A percentile compares a stretch with the other conserved stretches of the same genome.
Conservation (phyloP, 1,140 invertebrate species). For the Bombus pascuorum region DNA sequence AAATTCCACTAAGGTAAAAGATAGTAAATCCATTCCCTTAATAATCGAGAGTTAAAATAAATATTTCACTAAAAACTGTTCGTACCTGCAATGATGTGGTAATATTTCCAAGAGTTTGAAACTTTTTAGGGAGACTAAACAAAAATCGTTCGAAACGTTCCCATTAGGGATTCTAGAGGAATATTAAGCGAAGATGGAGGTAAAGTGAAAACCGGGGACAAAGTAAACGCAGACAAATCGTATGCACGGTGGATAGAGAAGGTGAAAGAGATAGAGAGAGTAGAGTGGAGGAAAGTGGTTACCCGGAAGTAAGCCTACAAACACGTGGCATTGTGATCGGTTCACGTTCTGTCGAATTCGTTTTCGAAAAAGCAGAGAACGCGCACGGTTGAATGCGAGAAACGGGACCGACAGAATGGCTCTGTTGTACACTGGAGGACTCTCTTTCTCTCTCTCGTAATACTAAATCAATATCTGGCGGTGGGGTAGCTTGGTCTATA, state of each 20-base stretch:
- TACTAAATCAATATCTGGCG: conserved; percentile 80
- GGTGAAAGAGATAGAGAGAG: background rate
- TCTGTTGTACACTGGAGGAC: conserved; percentile 63
- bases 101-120: background rate
- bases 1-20: background rate
- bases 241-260: background rate
- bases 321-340: conserved; percentile 39
- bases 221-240: background rate
- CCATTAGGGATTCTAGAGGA: background rate
- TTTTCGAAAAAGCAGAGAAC: conserved; percentile 68
- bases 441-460: conserved; percentile 67
- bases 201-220: background rate
- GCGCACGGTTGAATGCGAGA: conserved; percentile 66
- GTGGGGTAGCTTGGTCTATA: conserved; percentile 70
- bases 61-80: too few relatives aligned
- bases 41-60: too few relatives aligned
- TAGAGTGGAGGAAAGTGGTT: background rate
- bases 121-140: too few relatives aligned
- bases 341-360: conserved; percentile 53
- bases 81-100: too few relatives aligned
- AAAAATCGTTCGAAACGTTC: background rate
- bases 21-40: background rate
- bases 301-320: conserved; percentile 2
- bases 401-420: conserved; percentile 65
- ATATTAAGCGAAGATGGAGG: background rate